These are phyloP conservation scores for Agraylea sexmaculata DNA, from an alignment of 1,140 invertebrate species.

Conservation along the genomic window DNA sequence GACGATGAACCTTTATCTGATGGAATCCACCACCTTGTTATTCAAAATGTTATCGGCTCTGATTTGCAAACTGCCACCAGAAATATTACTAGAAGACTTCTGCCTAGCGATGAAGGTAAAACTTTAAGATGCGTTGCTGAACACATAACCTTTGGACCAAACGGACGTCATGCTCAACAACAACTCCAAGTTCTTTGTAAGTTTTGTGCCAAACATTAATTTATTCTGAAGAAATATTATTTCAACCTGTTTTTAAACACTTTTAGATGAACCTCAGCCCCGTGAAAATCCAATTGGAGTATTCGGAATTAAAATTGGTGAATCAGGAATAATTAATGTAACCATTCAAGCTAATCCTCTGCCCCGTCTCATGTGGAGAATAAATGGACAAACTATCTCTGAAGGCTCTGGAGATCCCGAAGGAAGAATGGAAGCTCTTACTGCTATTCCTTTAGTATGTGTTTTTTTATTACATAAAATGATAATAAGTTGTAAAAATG, in stretches of 20 bases:
- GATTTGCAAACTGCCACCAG: conserved; percentile 46
- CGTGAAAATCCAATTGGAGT: conserved; percentile 42
- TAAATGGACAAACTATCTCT: conserved; percentile 43
- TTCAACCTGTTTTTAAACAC: conserved; percentile 16
- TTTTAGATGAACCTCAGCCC: conserved; percentile 49
- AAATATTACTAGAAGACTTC: conserved; percentile 48
- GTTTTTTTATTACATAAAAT: conserved; percentile 3
- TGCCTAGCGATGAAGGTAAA: conserved; percentile 52
- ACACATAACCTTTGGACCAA: conserved; percentile 45
- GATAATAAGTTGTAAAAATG: background rate
- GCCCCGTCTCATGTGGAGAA: conserved; percentile 51
- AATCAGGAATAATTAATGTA: conserved; percentile 52
- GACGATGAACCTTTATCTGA: conserved; percentile 48
- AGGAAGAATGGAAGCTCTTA: conserved; percentile 37
- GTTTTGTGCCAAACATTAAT: conserved; percentile 21
- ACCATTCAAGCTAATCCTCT: conserved; percentile 55
- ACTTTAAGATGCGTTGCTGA: conserved; percentile 49
- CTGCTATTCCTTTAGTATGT: conserved; percentile 41
- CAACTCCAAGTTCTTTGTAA: conserved; percentile 52
- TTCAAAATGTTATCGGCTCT: conserved; percentile 33
- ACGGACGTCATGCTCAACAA: conserved; percentile 32
- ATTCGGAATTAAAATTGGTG: conserved; percentile 58
- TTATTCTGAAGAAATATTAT: conserved; percentile 24
- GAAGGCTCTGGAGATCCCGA: conserved; percentile 40
- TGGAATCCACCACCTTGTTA: conserved; percentile 39